A percentile compares a stretch with the other conserved stretches of the same genome.
Evolutionary conservation across 2,797 vertebrate species (phyloP).

Genomic region (Okamejei kenojei): DNA sequence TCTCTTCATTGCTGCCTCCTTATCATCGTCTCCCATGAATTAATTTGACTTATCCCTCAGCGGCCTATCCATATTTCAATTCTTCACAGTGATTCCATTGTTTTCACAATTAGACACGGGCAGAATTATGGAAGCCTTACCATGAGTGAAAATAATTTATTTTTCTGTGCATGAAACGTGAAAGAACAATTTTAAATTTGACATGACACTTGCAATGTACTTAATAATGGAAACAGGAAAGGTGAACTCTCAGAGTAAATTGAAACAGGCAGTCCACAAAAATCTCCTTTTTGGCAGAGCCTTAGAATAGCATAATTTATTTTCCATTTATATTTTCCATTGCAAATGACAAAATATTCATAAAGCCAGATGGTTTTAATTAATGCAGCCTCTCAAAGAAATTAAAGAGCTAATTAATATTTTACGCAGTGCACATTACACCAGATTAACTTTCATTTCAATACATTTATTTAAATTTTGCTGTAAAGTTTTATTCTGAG

Average conservation of each 20-base stretch:
- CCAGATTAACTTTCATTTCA: slow-evolving; percentile 14
- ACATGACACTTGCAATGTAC: slow-evolving; percentile 29
- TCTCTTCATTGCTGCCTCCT: not conserved
- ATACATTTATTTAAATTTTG: slow-evolving; percentile 4
- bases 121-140: not conserved
- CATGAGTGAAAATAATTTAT: slow-evolving; percentile 6
- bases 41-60: not conserved
- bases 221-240: slow-evolving; percentile 31
- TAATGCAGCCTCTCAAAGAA: not conserved
- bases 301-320: not conserved
- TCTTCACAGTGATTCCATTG: slow-evolving; percentile 20
- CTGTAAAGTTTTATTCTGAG: not conserved
- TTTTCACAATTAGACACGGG: not conserved
- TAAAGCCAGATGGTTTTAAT: slow-evolving; percentile 33
- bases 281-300: not conserved
- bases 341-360: slow-evolving; percentile 27
- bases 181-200: slow-evolving; percentile 26
- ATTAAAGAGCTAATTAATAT: slow-evolving; percentile 25
- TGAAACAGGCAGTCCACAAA: slow-evolving; percentile 22
- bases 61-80: not conserved
- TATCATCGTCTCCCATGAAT: not conserved
- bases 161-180: slow-evolving; percentile 3
- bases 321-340: slow-evolving; percentile 7
- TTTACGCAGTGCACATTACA: not conserved
- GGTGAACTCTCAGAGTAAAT: slow-evolving; percentile 27